Evolutionary conservation across 2,113 vertebrate genomes (phyloP).

Genomic region (Narcine bancroftii): DNA sequence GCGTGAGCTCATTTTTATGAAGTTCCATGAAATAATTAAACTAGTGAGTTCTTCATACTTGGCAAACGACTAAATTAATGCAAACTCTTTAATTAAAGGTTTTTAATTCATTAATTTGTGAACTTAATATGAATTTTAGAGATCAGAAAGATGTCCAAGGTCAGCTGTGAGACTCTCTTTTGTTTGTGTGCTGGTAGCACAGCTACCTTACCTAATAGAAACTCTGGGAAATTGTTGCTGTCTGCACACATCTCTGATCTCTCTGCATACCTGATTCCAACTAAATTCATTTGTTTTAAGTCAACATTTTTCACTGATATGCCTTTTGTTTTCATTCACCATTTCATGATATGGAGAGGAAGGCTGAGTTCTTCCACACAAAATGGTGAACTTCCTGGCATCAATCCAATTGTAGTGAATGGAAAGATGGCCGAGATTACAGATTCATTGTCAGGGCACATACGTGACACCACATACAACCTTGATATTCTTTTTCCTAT

Average conservation of each 20-base stretch:
- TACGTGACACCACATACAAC: too few relatives aligned
- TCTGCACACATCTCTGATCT: background rate
- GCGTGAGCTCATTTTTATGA: background rate
- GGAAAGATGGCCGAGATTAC: too few relatives aligned
- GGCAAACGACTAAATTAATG: background rate
- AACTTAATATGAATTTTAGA: background rate
- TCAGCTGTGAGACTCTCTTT: background rate
- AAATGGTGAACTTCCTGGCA: background rate
- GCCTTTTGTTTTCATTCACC: background rate
- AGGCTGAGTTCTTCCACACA: background rate
- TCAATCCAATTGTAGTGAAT: background rate
- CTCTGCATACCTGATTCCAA: background rate
- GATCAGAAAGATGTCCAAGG: background rate
- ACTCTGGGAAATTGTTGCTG: background rate
- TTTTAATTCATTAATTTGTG: background rate
- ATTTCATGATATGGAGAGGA: background rate
- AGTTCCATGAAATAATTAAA: background rate
- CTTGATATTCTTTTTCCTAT: too few relatives aligned
- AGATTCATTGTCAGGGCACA: too few relatives aligned
- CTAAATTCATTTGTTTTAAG: background rate
- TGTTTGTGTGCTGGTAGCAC: background rate
- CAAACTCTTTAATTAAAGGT: slow-evolving; percentile 8
- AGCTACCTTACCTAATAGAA: background rate
- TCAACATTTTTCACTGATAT: background rate
- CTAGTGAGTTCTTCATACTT: background rate